Conservation (phyloP, 2,113 vertebrate species). For the Passer domesticus region DNA sequence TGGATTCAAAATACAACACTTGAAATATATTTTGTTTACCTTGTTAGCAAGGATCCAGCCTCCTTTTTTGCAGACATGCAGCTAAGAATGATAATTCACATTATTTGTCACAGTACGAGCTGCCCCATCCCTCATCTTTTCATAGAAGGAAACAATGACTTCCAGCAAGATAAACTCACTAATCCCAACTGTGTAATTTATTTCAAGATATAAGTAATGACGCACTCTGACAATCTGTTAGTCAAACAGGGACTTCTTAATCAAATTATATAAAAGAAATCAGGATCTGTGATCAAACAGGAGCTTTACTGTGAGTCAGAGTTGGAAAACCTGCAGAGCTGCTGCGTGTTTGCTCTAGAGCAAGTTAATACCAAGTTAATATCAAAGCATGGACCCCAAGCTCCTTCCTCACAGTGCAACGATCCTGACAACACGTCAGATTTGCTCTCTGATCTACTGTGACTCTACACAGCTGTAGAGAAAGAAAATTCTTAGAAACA, state of each 20-base stretch:
- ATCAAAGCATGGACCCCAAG: background rate
- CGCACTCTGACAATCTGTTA: background rate
- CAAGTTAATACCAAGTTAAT: background rate
- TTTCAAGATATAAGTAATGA: background rate
- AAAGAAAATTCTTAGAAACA: background rate
- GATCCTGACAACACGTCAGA: background rate
- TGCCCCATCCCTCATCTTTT: background rate
- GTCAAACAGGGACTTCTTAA: background rate
- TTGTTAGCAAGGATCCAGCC: slow-evolving; percentile 73
- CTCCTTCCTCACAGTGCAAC: background rate
- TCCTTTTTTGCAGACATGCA: slow-evolving; percentile 74
- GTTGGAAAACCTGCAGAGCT: background rate
- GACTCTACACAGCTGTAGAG: background rate
- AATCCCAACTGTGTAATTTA: background rate
- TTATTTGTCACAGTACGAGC: slow-evolving; percentile 59
- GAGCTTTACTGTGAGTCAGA: background rate
- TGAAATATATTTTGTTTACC: slow-evolving; percentile 56
- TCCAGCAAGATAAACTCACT: background rate
- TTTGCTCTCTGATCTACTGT: background rate
- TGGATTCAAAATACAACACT: slow-evolving; percentile 27
- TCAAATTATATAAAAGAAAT: background rate
- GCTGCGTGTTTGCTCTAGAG: background rate
- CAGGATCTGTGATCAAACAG: background rate
- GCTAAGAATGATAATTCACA: slow-evolving; percentile 71
- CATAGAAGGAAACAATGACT: background rate